Conservation (phyloP, 2,113 vertebrate species). For the Urocitellus parryii region DNA sequence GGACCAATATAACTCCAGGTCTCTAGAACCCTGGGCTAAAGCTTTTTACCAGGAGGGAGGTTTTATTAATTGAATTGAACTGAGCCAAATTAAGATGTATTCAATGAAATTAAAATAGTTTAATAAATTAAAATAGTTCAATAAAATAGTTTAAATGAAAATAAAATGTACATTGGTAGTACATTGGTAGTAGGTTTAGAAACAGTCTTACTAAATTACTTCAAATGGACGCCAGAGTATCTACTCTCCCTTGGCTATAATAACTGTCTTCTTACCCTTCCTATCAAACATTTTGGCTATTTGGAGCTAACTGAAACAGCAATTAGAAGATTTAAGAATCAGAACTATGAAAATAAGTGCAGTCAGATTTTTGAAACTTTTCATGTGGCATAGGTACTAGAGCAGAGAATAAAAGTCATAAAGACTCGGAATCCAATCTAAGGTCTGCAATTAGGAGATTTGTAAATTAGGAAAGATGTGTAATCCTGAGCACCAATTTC, state of each 20-base stretch:
- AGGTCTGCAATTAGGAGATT: not conserved
- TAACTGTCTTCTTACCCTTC: not conserved
- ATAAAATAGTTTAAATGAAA: not conserved
- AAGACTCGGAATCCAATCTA: not conserved
- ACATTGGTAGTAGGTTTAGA: not conserved
- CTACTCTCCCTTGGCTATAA: not conserved
- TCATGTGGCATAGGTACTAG: not conserved
- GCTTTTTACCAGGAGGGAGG: not conserved
- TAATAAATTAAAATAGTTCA: not conserved
- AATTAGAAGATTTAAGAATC: not conserved
- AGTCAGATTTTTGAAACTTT: not conserved
- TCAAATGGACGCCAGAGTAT: not conserved
- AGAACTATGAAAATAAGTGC: not conserved
- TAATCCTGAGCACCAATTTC: not conserved
- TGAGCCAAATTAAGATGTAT: not conserved
- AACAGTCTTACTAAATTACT: not conserved
- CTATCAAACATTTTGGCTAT: not conserved
- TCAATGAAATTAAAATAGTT: not conserved
- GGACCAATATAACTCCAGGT: not conserved
- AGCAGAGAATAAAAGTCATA: not conserved
- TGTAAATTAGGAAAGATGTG: not conserved
- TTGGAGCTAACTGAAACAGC: not conserved
- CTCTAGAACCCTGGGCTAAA: not conserved
- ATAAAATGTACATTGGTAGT: not conserved
- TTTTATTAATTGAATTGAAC: not conserved